phyloP scores from a whole-genome alignment of 53 echinoderm and acorn worm species.

The Actinopyga echinites region DNA sequence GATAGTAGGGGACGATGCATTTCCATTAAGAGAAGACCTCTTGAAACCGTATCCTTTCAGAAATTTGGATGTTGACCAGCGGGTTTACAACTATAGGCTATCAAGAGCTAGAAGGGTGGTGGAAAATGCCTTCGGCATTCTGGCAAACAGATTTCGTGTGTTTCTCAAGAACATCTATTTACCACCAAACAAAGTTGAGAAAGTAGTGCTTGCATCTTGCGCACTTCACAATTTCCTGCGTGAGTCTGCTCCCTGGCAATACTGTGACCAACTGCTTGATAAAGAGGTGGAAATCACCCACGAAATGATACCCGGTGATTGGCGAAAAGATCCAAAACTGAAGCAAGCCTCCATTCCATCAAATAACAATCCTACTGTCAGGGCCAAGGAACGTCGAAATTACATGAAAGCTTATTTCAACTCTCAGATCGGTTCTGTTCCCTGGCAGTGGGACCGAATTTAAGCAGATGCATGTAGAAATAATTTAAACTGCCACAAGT shows the following conservation, averaged over 20 bases:
- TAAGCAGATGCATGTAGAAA: no score
- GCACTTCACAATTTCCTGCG: background rate
- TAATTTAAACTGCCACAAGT: no score
- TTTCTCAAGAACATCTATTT: constrained; percentile 6
- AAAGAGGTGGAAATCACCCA: background rate
- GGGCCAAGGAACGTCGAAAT: background rate
- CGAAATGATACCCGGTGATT: background rate
- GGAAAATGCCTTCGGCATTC: background rate
- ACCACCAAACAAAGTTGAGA: constrained; percentile 6
- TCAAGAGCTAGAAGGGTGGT: background rate
- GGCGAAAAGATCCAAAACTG: background rate
- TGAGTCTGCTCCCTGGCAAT: constrained; percentile 1
- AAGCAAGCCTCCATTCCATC: constrained; percentile 7
- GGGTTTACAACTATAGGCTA: constrained; percentile 3
- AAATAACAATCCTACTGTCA: background rate
- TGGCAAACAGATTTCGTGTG: background rate
- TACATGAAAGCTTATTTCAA: no score
- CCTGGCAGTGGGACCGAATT: no score
- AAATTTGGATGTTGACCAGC: background rate
- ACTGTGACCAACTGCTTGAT: constrained; percentile 10
- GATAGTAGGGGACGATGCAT: background rate
- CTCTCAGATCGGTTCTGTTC: no score
- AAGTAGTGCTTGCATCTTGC: background rate
- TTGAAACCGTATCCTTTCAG: constrained; percentile 10
- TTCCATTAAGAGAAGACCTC: constrained; percentile 6